Percentiles rank a stretch among this genome's conserved stretches.
These are phyloP conservation scores for Eristalis tenax DNA, from an alignment of 2,888 invertebrate species.

Conservation along the genomic window DNA sequence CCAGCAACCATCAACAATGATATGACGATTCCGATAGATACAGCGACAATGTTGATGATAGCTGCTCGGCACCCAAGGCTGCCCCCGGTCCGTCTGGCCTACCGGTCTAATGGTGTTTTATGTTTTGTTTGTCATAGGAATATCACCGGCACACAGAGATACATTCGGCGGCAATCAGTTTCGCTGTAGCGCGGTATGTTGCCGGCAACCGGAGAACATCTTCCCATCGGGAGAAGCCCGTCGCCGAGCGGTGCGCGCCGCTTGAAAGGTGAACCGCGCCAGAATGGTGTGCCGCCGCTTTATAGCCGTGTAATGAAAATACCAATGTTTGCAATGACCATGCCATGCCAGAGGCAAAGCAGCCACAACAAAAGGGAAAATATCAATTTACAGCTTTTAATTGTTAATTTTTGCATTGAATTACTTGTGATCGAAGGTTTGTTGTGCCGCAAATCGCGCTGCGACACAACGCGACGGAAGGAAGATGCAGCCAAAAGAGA, in stretches of 20 bases:
- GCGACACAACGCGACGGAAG: conserved; percentile 18
- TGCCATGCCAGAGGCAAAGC: conserved; percentile 55
- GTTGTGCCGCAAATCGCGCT: conserved; percentile 54
- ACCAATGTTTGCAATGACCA: conserved; percentile 71
- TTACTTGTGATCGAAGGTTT: conserved; percentile 69
- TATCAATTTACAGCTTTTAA: conserved; percentile 73
- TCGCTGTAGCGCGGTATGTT: conserved; percentile 58
- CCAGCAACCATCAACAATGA: conserved; percentile 45
- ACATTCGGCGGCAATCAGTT: conserved; percentile 67
- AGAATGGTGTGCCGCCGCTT: conserved; percentile 44
- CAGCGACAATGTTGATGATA: conserved; percentile 56
- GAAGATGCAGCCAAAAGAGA: neutral
- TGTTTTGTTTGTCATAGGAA: conserved; percentile 68
- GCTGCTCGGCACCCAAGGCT: conserved; percentile 40
- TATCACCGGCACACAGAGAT: conserved; percentile 41
- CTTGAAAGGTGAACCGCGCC: conserved; percentile 18
- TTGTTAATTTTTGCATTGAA: conserved; percentile 72
- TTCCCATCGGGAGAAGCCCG: conserved; percentile 43
- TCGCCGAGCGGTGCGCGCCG: conserved; percentile 7
- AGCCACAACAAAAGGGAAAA: conserved; percentile 64
- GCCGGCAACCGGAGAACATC: conserved; percentile 54
- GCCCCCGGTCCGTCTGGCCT: neutral
- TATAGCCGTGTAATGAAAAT: conserved; percentile 71
- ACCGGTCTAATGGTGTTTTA: conserved; percentile 67
- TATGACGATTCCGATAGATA: conserved; percentile 69